Evolutionary conservation across 2,888 invertebrate genomes (phyloP).

Genomic region (Catotricha subobsoleta): DNA sequence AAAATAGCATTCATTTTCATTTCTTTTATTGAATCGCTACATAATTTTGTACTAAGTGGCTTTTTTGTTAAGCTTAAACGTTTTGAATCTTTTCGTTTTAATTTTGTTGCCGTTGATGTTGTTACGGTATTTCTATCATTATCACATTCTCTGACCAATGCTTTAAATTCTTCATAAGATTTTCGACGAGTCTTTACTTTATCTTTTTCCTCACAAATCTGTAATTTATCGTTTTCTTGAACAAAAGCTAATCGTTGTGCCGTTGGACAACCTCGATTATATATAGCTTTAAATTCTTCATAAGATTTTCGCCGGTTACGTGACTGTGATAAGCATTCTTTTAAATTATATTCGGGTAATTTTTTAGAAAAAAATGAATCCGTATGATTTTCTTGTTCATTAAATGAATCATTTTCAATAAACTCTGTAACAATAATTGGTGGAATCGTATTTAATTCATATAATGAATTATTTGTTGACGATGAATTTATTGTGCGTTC

Average conservation of each 20-base stretch:
- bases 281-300: slow-evolving; percentile 30
- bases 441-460: slow-evolving; percentile 1
- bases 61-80: not conserved
- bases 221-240: not conserved
- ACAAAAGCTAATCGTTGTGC: slow-evolving; percentile 2
- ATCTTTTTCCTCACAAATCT: slow-evolving; percentile 16
- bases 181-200: slow-evolving; percentile 28
- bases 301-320: slow-evolving; percentile 30
- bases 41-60: not conserved
- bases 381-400: not conserved
- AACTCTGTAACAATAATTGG: slow-evolving; percentile 4
- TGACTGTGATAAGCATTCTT: slow-evolving; percentile 28
- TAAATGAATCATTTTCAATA: slow-evolving; percentile 17
- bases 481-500: not conserved
- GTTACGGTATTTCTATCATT: slow-evolving; percentile 1
- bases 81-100: slow-evolving; percentile 9
- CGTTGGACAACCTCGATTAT: slow-evolving; percentile 11
- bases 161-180: slow-evolving; percentile 31
- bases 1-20: not conserved
- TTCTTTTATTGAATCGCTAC: too few species aligned
- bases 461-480: not conserved
- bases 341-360: slow-evolving; percentile 23
- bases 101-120: not conserved
- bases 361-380: too few species aligned
- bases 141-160: slow-evolving; percentile 25